Percentiles rank a stretch among this genome's conserved stretches.
Evolutionary conservation across 2,797 vertebrate species (phyloP).

Genomic region (Buphagus erythrorhynchus): DNA sequence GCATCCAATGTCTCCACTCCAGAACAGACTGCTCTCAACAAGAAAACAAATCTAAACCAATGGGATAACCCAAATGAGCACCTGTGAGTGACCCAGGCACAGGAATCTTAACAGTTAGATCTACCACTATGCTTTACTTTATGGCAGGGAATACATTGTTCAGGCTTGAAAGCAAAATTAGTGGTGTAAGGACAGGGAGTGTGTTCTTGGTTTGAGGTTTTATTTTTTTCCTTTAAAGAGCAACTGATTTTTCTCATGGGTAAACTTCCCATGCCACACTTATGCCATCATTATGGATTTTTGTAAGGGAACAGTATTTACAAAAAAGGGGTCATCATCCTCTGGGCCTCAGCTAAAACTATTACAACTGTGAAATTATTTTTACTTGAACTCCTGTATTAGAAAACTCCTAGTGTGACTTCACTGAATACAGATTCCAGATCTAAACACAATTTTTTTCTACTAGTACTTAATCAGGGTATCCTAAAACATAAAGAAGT

Average conservation of each 20-base stretch:
- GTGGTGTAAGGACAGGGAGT: background rate
- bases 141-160: too few species aligned
- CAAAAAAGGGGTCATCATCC: background rate
- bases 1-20: background rate
- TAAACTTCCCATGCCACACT: background rate
- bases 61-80: background rate
- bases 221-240: background rate
- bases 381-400: too few species aligned
- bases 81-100: rapidly evolving
- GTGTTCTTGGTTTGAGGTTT: too few species aligned
- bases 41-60: background rate
- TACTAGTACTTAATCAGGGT: background rate
- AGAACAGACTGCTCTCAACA: background rate
- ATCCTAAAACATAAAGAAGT: background rate
- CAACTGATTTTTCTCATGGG: background rate
- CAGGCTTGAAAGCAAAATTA: background rate
- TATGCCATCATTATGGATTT: background rate
- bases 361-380: background rate
- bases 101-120: background rate
- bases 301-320: background rate
- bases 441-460: background rate
- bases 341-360: background rate
- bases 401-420: background rate
- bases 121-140: background rate
- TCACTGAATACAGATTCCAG: background rate